Evolutionary conservation across 2,113 vertebrate genomes (phyloP), one percentile per base, ranked within the genome.

Genomic region (Labrus mixtus): DNA sequence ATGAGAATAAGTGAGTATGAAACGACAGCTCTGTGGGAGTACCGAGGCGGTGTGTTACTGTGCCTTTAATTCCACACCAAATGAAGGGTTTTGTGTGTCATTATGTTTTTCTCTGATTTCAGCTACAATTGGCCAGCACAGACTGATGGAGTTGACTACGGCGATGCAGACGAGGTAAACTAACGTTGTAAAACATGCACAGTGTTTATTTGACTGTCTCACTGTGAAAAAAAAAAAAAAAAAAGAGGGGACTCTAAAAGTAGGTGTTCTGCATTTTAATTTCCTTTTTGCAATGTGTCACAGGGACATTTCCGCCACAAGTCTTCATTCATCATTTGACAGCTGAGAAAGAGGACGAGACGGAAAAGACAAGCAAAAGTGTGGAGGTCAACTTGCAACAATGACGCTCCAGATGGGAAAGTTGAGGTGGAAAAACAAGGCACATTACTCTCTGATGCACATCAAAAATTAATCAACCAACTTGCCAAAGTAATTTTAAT

Each of bases 261-360:
- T 8, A 51, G 17, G 4, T 8, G 17, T n/a, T 41, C 2, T 23
- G 10, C 8, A 57, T 8, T 0, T 9, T 41, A 0, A 64, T 23
- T 69, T 15, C 1, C 13, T 53, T 0, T 20, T 25, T 41, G 12
- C 3, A 54, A 2, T 55, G 81, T 87, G 76, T 93, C 88, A 56
- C 92, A 99, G 98, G 98, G 97, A 0, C 96, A 98, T 91, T 99
- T 99, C 91, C 95, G 98, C 81, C 97, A 99, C 94, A 99, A 99
- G 91, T 98, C 97, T 10, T 99, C 98, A 0, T 99, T 99, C 36
- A 92, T 99, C 88, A 98, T 99, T 83, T 99, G 95, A 97, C 76
- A 74, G 65, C 59, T 2, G 64, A 78, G 50, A 71, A 69, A 50
- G 76, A 76, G 73, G 67, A 76, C 6, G 8, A 56, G 33, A 41